phyloP scores from a whole-genome alignment of 2,113 vertebrate genomes.

The Cnemophilus loriae region DNA sequence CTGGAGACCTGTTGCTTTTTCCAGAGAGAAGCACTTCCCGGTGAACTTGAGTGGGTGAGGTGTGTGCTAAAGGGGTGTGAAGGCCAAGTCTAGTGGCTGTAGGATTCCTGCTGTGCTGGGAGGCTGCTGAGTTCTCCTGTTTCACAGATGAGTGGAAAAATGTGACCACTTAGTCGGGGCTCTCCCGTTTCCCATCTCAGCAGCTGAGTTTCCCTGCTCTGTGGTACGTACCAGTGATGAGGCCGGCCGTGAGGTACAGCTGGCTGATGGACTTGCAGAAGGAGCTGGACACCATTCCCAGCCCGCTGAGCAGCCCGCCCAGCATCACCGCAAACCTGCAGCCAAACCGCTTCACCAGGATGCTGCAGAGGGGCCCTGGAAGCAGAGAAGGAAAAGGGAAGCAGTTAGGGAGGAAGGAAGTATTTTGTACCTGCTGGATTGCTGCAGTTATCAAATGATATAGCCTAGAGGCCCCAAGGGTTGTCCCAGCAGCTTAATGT shows the following conservation, averaged over 20 bases:
- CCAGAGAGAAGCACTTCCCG: background rate
- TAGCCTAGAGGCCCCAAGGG: background rate
- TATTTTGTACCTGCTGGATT: background rate
- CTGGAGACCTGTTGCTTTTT: background rate
- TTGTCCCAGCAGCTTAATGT: background rate
- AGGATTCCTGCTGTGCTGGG: background rate
- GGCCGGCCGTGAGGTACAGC: slow-evolving; percentile 84
- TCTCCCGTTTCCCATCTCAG: background rate
- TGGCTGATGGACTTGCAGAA: slow-evolving; percentile 82
- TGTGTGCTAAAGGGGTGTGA: background rate
- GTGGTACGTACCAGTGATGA: slow-evolving; percentile 82
- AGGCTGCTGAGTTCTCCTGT: background rate
- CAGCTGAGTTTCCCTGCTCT: background rate
- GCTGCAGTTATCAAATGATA: background rate
- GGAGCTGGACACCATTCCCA: slow-evolving; percentile 86
- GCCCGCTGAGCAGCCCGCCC: slow-evolving; percentile 85
- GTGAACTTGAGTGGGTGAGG: background rate
- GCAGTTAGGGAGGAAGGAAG: background rate
- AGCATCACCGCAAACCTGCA: slow-evolving; percentile 84
- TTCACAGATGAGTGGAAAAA: background rate
- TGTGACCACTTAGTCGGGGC: background rate
- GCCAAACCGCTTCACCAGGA: slow-evolving; percentile 84
- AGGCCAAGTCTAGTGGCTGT: background rate
- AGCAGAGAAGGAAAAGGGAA: background rate
- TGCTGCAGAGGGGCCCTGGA: slow-evolving; percentile 88